Evolutionary conservation across 2,113 vertebrate genomes (phyloP).

Genomic region (Butorides virescens): DNA sequence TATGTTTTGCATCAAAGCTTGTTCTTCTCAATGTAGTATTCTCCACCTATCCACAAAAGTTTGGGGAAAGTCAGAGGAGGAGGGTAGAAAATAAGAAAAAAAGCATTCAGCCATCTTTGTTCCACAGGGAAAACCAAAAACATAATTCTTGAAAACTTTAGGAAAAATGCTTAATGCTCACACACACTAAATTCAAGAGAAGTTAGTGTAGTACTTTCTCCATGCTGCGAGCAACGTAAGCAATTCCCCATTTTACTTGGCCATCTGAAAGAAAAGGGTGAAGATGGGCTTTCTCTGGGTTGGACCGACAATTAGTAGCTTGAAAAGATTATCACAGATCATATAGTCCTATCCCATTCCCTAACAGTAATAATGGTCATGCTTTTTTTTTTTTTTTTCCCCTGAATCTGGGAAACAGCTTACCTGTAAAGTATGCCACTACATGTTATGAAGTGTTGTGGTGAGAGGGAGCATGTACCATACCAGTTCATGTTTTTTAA

Average conservation of each 20-base stretch:
- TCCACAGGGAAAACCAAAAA: background rate
- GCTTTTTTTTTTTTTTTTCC: background rate
- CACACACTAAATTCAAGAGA: background rate
- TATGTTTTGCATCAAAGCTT: background rate
- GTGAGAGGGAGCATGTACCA: background rate
- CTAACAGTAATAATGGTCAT: background rate
- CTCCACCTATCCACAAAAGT: background rate
- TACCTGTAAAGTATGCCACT: background rate
- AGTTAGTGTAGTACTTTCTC: background rate
- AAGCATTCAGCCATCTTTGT: background rate
- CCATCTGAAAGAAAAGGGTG: background rate
- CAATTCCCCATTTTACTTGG: background rate
- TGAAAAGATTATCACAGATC: background rate
- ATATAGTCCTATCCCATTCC: background rate
- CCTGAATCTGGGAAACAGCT: background rate
- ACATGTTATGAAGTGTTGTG: background rate
- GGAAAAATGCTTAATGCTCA: background rate
- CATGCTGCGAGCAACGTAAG: background rate
- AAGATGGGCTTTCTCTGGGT: background rate
- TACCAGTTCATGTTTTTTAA: background rate
- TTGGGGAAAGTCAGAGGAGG: background rate
- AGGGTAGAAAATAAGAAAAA: background rate
- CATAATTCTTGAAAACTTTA: background rate
- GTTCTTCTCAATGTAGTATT: background rate
- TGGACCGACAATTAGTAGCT: background rate